These are phyloP conservation scores for Sebastes baramenuke DNA, from an alignment of 2,797 vertebrate genomes.

Conservation along the genomic window DNA sequence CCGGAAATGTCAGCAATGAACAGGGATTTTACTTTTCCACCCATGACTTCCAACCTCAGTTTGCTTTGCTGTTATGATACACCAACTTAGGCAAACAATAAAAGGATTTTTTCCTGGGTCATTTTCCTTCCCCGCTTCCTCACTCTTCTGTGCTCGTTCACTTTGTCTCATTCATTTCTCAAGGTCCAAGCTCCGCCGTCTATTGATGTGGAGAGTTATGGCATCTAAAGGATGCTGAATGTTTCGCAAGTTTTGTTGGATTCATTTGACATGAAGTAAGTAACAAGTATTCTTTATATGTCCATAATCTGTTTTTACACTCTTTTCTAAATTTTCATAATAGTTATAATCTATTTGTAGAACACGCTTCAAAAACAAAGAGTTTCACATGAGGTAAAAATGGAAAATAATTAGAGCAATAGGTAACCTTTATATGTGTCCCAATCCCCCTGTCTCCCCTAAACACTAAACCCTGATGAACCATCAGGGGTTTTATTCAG, in stretches of 20 bases:
- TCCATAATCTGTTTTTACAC: too few species aligned
- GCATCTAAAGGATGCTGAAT: neutral
- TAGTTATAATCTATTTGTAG: neutral
- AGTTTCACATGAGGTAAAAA: neutral
- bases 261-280: neutral
- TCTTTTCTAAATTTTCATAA: neutral
- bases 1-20: constrained; percentile 24
- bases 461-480: too few species aligned
- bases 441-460: neutral
- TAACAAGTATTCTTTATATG: neutral
- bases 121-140: neutral
- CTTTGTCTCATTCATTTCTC: constrained; percentile 29
- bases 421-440: neutral
- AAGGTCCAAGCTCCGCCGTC: neutral
- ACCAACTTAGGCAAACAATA: constrained; percentile 17
- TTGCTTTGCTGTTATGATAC: constrained; percentile 5
- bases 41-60: constrained; percentile 1
- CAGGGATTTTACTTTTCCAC: constrained; percentile 11
- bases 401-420: neutral
- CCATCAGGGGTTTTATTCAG: too few species aligned
- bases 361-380: neutral
- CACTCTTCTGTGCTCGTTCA: constrained; percentile 24
- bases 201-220: neutral
- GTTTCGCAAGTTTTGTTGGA: neutral
- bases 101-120: neutral